A percentile compares a stretch with the other conserved stretches of the same genome.
These are phyloP conservation scores for Drosophila tropicalis DNA, from an alignment of 1,140 invertebrate genomes.

Conservation along the genomic window DNA sequence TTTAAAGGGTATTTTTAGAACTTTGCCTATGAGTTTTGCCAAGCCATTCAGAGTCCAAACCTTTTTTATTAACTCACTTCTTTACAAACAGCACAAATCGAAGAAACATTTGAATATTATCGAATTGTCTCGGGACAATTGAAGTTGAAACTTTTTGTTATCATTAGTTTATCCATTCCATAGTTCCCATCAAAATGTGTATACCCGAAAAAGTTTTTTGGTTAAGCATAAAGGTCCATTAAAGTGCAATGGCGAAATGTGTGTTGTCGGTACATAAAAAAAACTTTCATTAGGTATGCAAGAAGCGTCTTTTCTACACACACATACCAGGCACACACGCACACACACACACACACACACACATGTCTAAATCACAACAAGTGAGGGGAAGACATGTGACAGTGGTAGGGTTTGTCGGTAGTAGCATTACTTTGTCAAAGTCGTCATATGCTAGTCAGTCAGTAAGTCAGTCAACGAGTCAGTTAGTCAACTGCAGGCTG, in stretches of 20 bases:
- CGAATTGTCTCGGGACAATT: background rate
- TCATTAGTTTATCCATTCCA: background rate
- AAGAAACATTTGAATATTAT: background rate
- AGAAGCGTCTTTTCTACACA: conserved; percentile 51
- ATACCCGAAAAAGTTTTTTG: conserved; percentile 11
- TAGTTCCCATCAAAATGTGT: background rate
- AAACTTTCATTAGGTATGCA: conserved; percentile 71
- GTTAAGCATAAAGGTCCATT: conserved; percentile 47
- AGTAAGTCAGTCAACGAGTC: conserved; percentile 34
- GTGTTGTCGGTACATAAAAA: conserved; percentile 22
- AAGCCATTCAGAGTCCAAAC: conserved; percentile 25
- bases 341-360: background rate
- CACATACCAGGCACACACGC: background rate
- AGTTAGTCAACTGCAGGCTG: conserved; percentile 53
- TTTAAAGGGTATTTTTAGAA: conserved; percentile 11
- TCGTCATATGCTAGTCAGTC: conserved; percentile 56
- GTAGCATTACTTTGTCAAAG: conserved; percentile 58
- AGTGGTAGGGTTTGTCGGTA: background rate
- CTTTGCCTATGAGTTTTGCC: background rate
- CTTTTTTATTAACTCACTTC: conserved; percentile 18
- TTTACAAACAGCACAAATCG: background rate
- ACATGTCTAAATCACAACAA: conserved; percentile 8
- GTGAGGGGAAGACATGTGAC: background rate
- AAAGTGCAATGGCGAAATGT: conserved; percentile 45
- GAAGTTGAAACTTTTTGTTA: conserved; percentile 3